Percentiles rank a stretch among this genome's conserved stretches.
Evolutionary conservation across 2,888 invertebrate species (phyloP).

Genomic region (Blomia tropicalis): DNA sequence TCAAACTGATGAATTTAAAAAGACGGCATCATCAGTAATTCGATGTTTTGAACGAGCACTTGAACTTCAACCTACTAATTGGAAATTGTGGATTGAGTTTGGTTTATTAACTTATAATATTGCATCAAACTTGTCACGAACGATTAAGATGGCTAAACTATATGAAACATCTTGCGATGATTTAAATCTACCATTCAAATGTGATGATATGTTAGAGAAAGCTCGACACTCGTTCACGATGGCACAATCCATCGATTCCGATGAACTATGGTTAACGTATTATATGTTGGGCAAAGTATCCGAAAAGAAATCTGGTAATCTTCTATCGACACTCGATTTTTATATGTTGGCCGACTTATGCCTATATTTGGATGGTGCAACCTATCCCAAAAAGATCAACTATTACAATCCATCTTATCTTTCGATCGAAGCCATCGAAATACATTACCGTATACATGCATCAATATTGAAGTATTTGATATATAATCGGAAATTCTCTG

Average conservation of each 20-base stretch:
- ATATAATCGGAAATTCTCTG: not conserved
- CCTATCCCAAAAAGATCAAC: constrained; percentile 68
- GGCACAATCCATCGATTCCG: constrained; percentile 40
- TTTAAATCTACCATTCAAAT: constrained; percentile 36
- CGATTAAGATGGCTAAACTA: not conserved
- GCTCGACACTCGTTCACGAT: constrained; percentile 57
- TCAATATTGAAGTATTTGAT: constrained; percentile 65
- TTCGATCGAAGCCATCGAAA: constrained; percentile 72
- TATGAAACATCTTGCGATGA: too few relatives aligned
- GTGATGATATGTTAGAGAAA: constrained; percentile 58
- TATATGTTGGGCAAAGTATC: constrained; percentile 91
- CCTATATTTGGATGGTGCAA: constrained; percentile 59
- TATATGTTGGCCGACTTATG: constrained; percentile 61
- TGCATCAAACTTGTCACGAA: constrained; percentile 63
- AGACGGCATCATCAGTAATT: constrained; percentile 42
- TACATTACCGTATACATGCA: constrained; percentile 57
- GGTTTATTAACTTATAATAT: constrained; percentile 76
- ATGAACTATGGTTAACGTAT: constrained; percentile 79
- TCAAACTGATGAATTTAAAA: constrained; percentile 4
- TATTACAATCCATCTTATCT: constrained; percentile 65
- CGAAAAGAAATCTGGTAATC: constrained; percentile 46
- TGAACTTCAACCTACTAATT: constrained; percentile 50
- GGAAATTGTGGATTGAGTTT: constrained; percentile 72
- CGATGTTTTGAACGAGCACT: constrained; percentile 65
- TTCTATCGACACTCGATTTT: constrained; percentile 46